Evolutionary conservation across 2,888 invertebrate species (phyloP), one percentile per base, ranked within the genome.

Genomic region (Ochropleura leucogaster): DNA sequence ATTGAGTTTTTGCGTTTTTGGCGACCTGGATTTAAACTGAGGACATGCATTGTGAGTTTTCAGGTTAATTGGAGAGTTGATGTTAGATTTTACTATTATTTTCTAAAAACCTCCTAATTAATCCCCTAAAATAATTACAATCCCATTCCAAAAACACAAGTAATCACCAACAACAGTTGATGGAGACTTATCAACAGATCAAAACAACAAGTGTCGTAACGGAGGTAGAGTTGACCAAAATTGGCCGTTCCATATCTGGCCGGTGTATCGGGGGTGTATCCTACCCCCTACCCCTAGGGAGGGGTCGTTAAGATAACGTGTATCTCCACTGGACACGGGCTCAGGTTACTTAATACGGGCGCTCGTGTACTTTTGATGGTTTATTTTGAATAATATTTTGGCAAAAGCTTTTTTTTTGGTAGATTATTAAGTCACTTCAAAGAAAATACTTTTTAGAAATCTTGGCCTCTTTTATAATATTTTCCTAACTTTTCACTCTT

Each of bases 231-330:
- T 92, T 93, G 93, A 93, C 95, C 95, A 93, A 95, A 94, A 95
- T 94, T 94, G 92, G 90, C 94, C 92, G 90, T 93, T 92, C 90
- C 93, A 93, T 95, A 95, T 95, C 95, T 88, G 77, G 79, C 84
- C 86, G 86, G 89, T 83, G 90, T 90, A 91, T 93, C 94, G 90
- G 88, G 79, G 74, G 78, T 79, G 74, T 82, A 79, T 77, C 74
- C 72, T 70, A 77, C 68, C 74, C 82, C 75, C 75, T 68, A 42
- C 75, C 75, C 79, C 51, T 44, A 74, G 84, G 84, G 83, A 90
- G 90, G 89, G 92, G 92, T 92, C 93, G 95, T 96, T 95, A 94
- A 96, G 96, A 96, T 96, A 96, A 95, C 93, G 91, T 93, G 94
- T 95, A 95, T 93, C 89, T 88, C 85, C 88, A 90, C 92, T 94